Conservation (phyloP, 2,113 vertebrate species). For the Elephas maximus region DNA sequence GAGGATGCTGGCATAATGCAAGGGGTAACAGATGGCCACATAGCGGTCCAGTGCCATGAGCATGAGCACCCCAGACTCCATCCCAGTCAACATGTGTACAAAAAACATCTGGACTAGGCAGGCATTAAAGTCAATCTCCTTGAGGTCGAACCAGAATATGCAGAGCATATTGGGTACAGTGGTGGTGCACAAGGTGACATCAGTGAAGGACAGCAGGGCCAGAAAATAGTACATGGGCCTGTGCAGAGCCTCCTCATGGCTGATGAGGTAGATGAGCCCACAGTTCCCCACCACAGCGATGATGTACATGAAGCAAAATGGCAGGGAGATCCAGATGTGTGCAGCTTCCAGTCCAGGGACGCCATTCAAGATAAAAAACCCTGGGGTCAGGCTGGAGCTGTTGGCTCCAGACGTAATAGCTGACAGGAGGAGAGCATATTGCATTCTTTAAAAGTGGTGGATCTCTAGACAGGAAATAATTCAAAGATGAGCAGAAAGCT, state of each 20-base stretch:
- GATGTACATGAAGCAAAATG: slow-evolving; percentile 79
- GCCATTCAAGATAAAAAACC: slow-evolving; percentile 71
- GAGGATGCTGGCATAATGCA: slow-evolving; percentile 74
- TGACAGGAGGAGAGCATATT: slow-evolving; percentile 29
- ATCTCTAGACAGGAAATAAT: slow-evolving; percentile 22
- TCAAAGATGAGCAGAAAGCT: not conserved
- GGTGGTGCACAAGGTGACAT: slow-evolving; percentile 57
- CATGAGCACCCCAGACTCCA: slow-evolving; percentile 80
- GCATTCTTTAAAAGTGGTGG: not conserved
- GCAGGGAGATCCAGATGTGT: slow-evolving; percentile 79
- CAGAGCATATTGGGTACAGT: slow-evolving; percentile 74
- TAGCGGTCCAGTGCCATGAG: slow-evolving; percentile 83
- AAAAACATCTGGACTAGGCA: slow-evolving; percentile 82
- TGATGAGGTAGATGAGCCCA: slow-evolving; percentile 75
- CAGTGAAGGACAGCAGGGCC: slow-evolving; percentile 72
- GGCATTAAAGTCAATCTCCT: slow-evolving; percentile 71
- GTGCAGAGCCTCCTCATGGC: slow-evolving; percentile 69
- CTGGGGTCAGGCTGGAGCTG: slow-evolving; percentile 47
- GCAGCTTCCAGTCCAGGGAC: slow-evolving; percentile 72
- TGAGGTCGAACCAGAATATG: slow-evolving; percentile 79
- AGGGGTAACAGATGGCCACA: slow-evolving; percentile 77
- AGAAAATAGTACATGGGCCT: slow-evolving; percentile 78
- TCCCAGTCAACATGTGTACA: slow-evolving; percentile 70
- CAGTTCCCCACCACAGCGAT: slow-evolving; percentile 71
- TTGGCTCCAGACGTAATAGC: slow-evolving; percentile 58